Conservation (phyloP, 2,113 vertebrate genomes). For the Tragelaphus buxtoni region DNA sequence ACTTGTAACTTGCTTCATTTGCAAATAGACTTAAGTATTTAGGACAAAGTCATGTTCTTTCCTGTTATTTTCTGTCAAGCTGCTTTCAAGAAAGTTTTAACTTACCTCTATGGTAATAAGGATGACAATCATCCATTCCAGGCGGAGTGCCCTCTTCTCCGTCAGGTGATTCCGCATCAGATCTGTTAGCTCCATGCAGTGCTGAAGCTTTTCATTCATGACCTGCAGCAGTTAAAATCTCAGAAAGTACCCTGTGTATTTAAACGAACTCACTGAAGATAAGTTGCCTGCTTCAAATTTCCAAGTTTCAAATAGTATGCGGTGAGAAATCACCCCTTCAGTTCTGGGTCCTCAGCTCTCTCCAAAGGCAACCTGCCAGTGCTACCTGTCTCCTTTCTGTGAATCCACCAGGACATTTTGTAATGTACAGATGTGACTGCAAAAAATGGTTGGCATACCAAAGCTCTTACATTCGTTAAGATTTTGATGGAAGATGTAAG, state of each 20-base stretch:
- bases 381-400: background rate
- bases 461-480: background rate
- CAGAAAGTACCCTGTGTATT: background rate
- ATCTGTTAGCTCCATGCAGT: conserved; percentile 95
- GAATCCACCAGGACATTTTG: background rate
- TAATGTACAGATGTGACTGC: background rate
- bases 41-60: background rate
- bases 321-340: background rate
- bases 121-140: conserved; percentile 99
- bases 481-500: background rate
- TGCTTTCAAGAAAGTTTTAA: too few species aligned
- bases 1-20: background rate
- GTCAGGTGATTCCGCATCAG: conserved; percentile 96
- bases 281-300: background rate
- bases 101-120: conserved; percentile 97
- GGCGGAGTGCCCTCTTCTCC: conserved; percentile 91
- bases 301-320: background rate
- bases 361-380: background rate
- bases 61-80: background rate
- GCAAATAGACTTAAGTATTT: background rate
- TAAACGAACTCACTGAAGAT: background rate
- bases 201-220: conserved; percentile 97
- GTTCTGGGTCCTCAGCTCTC: background rate
- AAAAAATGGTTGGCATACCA: background rate
- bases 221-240: conserved; percentile 81